Percentiles rank a stretch among this genome's conserved stretches.
Evolutionary conservation across 2,888 invertebrate genomes (phyloP).

Genomic region (Tiphia femorata): DNA sequence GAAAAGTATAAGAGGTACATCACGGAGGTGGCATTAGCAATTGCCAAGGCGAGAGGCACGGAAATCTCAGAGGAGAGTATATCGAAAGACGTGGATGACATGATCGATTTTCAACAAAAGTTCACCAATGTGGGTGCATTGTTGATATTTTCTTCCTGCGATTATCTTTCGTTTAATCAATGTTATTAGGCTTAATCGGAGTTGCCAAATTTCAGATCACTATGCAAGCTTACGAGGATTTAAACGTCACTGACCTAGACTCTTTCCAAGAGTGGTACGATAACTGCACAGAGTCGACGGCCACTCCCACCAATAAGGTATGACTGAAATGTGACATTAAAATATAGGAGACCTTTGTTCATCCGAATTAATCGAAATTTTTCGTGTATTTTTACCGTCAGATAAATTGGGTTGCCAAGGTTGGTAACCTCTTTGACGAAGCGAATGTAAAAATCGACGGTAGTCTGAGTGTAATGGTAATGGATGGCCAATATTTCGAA

Average conservation of each 20-base stretch:
- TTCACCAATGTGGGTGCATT: slow-evolving; percentile 12
- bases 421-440: slow-evolving; percentile 5
- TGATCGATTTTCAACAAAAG: slow-evolving; percentile 19
- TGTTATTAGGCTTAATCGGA: not conserved
- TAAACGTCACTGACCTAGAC: not conserved
- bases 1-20: slow-evolving; percentile 10
- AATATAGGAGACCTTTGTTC: not conserved
- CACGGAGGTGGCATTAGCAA: slow-evolving; percentile 13
- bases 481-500: not conserved
- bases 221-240: no score
- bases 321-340: not conserved
- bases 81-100: slow-evolving; percentile 17
- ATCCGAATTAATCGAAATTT: not conserved
- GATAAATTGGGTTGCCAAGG: slow-evolving; percentile 3
- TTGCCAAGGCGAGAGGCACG: slow-evolving; percentile 13
- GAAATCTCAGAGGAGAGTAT: slow-evolving; percentile 2
- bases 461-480: not conserved
- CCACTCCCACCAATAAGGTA: no score
- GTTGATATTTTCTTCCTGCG: not conserved
- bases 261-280: slow-evolving; percentile 3
- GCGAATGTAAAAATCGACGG: not conserved
- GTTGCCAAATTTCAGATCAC: not conserved
- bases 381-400: not conserved
- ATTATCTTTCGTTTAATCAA: not conserved
- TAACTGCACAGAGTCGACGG: no score